Percentiles rank a stretch among this genome's conserved stretches.
phyloP scores from a whole-genome alignment of 1,140 invertebrate species.

The Parasteatoda tepidariorum region DNA sequence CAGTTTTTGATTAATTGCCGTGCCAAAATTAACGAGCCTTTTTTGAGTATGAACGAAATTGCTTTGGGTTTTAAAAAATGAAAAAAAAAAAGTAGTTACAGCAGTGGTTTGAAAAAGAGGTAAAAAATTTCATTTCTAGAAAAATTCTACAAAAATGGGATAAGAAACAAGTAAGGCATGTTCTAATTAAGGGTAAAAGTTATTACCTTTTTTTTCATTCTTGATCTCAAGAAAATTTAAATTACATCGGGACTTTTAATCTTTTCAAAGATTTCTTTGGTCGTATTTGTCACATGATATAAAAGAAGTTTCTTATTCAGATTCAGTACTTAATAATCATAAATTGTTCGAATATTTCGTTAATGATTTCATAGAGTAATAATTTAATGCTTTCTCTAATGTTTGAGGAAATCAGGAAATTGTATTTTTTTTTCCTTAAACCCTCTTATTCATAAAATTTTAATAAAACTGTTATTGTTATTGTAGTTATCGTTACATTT shows the following conservation, averaged over 20 bases:
- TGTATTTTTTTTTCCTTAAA: too few species aligned
- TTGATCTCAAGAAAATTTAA: slow-evolving; percentile 63
- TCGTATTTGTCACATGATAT: too few species aligned
- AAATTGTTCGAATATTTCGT: too few species aligned
- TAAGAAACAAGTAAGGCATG: slow-evolving; percentile 7
- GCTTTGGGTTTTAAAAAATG: not conserved
- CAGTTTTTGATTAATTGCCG: slow-evolving; percentile 42
- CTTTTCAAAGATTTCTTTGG: too few species aligned
- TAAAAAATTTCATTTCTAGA: slow-evolving; percentile 10
- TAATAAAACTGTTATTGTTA: too few species aligned
- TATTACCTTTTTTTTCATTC: not conserved
- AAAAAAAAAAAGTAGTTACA: not conserved
- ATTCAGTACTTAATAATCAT: too few species aligned
- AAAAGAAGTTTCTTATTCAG: too few species aligned
- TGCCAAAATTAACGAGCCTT: slow-evolving; percentile 30
- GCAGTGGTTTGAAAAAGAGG: not conserved
- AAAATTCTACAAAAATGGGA: slow-evolving; percentile 26
- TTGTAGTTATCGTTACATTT: too few species aligned
- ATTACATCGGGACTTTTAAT: slow-evolving; percentile 38
- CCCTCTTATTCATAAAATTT: too few species aligned
- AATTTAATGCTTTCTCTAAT: too few species aligned
- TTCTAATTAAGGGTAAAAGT: slow-evolving; percentile 33
- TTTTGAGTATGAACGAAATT: slow-evolving; percentile 16
- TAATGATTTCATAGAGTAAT: too few species aligned
- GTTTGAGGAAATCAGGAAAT: too few species aligned